Base-by-base conservation (phyloP, 1,140 invertebrate species). In the Drepana arcuata region DNA sequence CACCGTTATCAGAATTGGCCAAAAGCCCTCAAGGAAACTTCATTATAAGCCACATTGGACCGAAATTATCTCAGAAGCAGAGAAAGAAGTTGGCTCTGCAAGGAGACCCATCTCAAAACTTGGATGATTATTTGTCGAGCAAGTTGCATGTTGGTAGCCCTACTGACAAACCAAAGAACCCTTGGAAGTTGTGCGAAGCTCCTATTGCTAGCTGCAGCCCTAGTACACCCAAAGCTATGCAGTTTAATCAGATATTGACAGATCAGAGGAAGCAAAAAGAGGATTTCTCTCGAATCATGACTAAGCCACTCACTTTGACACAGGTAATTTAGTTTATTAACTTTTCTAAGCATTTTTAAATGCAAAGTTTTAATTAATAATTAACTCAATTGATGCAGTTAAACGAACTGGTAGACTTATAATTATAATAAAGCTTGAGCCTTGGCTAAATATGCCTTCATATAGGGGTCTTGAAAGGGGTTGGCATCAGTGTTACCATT, bases 61-160 rank as follows among this genome's bases (percentile, higher is more conserved):
- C 80, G n/a, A 88, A 86, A 59, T 35, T 89, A 12, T 89, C 88
- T 5, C 88, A 89, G 48, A 89, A 88, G 41, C 86, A 89, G 59
- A 66, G 87, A 10, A 89, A 88, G 52, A 85, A 81, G 46, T 49
- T 86, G 16, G 77, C 75, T 1, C 53, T 73, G 36, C 68, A 83
- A 42, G 62, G 62, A 5, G 65, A 50, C 39, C 38, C 41, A 16
- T 41, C 57, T 7, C 68, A 72, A 21, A 74, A 58, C 30, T 35
- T 82, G 10, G 63, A 75, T 15, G 42, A 68, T 28, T 73, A 66
- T 26, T 48, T 84, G 2, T 50, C 51, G 12, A 65, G 62, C 51
- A 78, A 73, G 45, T 36, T 60, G n/a, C 66, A 31, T 31, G 39
- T 72, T 23, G 59, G 45, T 3, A 80, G 59, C 35, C 55, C 66